phyloP scores from a whole-genome alignment of 2,113 vertebrate species.

The Syngnathus typhle region DNA sequence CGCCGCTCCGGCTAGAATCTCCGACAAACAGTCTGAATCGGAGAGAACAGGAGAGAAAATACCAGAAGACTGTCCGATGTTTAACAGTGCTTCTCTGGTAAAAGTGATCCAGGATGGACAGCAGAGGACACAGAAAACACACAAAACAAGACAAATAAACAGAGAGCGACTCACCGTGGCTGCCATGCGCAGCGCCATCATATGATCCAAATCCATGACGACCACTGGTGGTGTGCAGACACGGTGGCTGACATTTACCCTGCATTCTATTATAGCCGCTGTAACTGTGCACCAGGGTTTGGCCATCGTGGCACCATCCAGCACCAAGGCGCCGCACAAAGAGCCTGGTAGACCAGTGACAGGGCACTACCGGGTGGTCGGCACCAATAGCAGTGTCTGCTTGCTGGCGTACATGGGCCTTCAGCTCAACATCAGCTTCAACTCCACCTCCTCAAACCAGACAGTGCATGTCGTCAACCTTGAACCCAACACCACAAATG shows the following conservation, averaged over 20 bases:
- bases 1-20: no score
- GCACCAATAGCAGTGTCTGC: conserved; percentile 71
- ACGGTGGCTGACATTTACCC: conserved; percentile 30
- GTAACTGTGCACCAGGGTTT: conserved; percentile 47
- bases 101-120: no score
- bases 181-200: no score
- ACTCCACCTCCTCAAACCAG: conserved; percentile 56
- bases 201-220: no score
- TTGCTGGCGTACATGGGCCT: conserved; percentile 83
- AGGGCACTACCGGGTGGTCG: conserved; percentile 71
- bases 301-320: conserved; percentile 55
- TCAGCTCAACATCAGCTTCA: conserved; percentile 83
- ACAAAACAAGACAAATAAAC: no score
- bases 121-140: no score
- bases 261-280: conserved; percentile 49
- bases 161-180: no score
- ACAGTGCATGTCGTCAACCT: conserved; percentile 74
- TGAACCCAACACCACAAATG: conserved; percentile 61
- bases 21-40: no score
- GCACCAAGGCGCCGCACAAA: conserved; percentile 7
- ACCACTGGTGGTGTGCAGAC: conserved; percentile 25
- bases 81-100: no score
- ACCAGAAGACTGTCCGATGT: no score
- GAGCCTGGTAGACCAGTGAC: conserved; percentile 60
- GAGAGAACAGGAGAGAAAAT: no score